Conservation (phyloP, 2,888 invertebrate genomes). For the Cheilosia impressa region DNA sequence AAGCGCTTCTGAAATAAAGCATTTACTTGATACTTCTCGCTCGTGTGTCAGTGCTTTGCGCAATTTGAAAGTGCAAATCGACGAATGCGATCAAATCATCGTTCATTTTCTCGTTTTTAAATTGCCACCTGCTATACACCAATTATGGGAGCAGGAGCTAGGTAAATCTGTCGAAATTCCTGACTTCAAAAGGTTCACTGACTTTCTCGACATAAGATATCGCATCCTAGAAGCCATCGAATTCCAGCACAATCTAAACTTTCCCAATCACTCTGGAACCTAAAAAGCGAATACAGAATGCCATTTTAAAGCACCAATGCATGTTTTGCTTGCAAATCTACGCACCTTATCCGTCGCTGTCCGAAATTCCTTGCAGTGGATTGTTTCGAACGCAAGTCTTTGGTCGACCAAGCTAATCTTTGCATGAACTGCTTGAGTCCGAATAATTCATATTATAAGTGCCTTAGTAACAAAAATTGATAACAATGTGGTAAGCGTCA, state of each 20-base stretch:
- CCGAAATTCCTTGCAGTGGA: too few relatives aligned
- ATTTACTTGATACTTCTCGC: conserved; percentile 20
- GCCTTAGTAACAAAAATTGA: too few relatives aligned
- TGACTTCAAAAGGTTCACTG: conserved; percentile 12
- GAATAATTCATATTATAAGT: too few relatives aligned
- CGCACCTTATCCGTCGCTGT: too few relatives aligned
- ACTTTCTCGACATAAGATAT: conserved; percentile 24
- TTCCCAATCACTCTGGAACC: background rate
- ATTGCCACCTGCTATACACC: conserved; percentile 19
- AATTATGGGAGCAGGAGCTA: conserved; percentile 19
- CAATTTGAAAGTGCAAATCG: conserved; percentile 11
- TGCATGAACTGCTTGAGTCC: too few relatives aligned
- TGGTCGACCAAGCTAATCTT: too few relatives aligned
- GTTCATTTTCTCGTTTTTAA: conserved; percentile 16
- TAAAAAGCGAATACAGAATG: too few relatives aligned
- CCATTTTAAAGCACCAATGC: too few relatives aligned
- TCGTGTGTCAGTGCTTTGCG: conserved; percentile 15
- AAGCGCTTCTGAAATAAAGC: conserved; percentile 20
- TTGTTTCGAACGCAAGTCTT: too few relatives aligned
- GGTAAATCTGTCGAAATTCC: conserved; percentile 31
- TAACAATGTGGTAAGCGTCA: too few relatives aligned
- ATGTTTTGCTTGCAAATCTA: too few relatives aligned
- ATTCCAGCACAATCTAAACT: conserved; percentile 9
- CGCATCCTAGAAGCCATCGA: conserved; percentile 31
- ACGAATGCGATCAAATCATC: conserved; percentile 26